A percentile compares a stretch with the other conserved stretches of the same genome.
phyloP scores from a whole-genome alignment of 2,888 invertebrate genomes.

The Ephialtes manifestator region DNA sequence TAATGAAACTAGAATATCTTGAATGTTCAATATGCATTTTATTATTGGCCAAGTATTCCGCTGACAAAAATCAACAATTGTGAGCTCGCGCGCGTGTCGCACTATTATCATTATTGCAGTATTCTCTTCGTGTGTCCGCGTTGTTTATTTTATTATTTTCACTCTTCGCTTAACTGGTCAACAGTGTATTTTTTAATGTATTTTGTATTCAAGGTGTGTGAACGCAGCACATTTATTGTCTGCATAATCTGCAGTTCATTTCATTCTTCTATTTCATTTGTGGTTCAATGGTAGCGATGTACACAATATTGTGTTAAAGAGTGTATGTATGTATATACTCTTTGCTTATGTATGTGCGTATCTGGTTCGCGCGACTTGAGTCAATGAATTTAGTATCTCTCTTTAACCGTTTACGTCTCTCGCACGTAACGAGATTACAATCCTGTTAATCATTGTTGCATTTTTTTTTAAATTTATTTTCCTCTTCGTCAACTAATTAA shows the following conservation, averaged over 20 bases:
- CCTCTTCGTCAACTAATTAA: constrained; percentile 70
- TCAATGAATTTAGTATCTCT: constrained; percentile 33
- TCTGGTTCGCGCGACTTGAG: constrained; percentile 49
- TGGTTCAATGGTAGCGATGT: constrained; percentile 37
- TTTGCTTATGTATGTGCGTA: constrained; percentile 59
- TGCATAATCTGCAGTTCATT: constrained; percentile 55
- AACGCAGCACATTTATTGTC: constrained; percentile 36
- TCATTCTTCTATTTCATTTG: constrained; percentile 49
- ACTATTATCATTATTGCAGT: constrained; percentile 33
- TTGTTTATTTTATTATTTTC: constrained; percentile 45
- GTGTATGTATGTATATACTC: constrained; percentile 40
- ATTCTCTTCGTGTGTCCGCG: constrained; percentile 3
- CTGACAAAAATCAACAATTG: constrained; percentile 78
- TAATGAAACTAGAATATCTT: constrained; percentile 31
- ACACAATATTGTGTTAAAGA: constrained; percentile 36
- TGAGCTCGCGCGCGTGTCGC: constrained; percentile 47
- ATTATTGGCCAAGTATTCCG: constrained; percentile 78
- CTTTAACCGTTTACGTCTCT: constrained; percentile 10
- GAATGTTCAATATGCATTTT: constrained; percentile 76
- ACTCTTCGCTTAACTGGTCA: constrained; percentile 48
- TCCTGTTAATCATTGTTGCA: constrained; percentile 59
- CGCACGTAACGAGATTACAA: constrained; percentile 60
- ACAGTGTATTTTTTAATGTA: constrained; percentile 22
- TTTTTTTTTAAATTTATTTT: constrained; percentile 29
- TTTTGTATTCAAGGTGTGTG: not conserved